Evolutionary conservation across 2,888 invertebrate species (phyloP).

Genomic region (Tiliacea citrago): DNA sequence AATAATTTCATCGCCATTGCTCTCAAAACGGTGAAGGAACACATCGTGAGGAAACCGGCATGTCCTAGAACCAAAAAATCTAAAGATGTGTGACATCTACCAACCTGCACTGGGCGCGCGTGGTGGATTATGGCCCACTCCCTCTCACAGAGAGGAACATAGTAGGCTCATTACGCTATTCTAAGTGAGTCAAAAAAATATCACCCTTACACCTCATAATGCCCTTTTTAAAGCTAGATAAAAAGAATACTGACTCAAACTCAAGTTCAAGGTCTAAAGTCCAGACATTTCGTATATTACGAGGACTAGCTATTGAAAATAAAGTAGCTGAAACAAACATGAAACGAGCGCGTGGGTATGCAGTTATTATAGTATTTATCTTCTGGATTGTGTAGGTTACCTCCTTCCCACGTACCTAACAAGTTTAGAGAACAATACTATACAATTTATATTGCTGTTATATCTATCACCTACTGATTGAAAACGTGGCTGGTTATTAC

Average conservation of each 20-base stretch:
- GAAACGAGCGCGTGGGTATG: background rate
- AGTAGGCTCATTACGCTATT: no score
- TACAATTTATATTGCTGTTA: slow-evolving; percentile 19
- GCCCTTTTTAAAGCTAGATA: no score
- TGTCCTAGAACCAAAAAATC: no score
- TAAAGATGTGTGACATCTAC: no score
- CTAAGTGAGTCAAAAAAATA: no score
- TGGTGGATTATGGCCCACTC: no score
- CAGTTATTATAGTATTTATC: background rate
- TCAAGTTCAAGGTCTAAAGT: background rate
- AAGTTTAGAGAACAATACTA: slow-evolving; percentile 7
- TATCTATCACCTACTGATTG: slow-evolving; percentile 33
- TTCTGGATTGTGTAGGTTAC: background rate
- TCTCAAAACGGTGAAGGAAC: no score
- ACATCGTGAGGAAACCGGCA: no score
- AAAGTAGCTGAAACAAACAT: slow-evolving; percentile 15
- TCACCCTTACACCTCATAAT: no score
- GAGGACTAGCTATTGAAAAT: background rate
- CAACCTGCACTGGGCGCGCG: no score
- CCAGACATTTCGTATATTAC: slow-evolving; percentile 1
- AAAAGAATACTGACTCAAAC: background rate
- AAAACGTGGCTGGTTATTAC: slow-evolving; percentile 39
- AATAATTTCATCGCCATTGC: no score
- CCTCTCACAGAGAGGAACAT: no score
- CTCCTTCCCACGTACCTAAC: background rate